Conservation (phyloP, 2,888 invertebrate genomes). For the Rapana venosa region DNA sequence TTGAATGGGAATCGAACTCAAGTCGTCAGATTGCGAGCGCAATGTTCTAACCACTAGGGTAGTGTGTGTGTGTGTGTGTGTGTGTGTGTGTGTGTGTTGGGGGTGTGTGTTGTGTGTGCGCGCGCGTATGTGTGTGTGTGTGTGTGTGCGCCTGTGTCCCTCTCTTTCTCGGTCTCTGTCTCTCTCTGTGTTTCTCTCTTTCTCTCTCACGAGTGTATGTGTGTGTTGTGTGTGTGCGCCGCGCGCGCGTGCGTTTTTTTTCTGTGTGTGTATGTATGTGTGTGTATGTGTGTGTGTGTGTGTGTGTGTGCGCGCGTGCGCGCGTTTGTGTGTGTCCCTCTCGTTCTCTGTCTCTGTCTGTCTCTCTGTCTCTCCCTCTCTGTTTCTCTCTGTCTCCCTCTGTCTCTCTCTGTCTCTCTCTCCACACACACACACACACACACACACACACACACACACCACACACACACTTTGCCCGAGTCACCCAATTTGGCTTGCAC, state of each 20-base stretch:
- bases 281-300: conserved; percentile 12
- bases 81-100: background rate
- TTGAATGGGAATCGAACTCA: no score
- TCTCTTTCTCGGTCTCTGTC: background rate
- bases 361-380: background rate
- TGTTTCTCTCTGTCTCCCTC: no score
- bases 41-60: no score
- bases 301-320: background rate
- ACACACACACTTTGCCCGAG: no score
- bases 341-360: background rate
- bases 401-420: no score
- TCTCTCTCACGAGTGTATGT: no score
- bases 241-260: no score
- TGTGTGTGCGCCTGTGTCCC: background rate
- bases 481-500: no score
- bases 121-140: background rate
- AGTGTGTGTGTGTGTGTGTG: background rate
- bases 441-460: no score
- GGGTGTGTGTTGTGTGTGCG: background rate
- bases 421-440: no score
- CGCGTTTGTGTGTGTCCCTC: background rate
- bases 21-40: no score
- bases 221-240: background rate
- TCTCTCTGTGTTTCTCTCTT: background rate
- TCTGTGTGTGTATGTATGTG: background rate